These are phyloP conservation scores for Sebastes vulpes DNA, from an alignment of 2,797 vertebrate species.

Conservation along the genomic window DNA sequence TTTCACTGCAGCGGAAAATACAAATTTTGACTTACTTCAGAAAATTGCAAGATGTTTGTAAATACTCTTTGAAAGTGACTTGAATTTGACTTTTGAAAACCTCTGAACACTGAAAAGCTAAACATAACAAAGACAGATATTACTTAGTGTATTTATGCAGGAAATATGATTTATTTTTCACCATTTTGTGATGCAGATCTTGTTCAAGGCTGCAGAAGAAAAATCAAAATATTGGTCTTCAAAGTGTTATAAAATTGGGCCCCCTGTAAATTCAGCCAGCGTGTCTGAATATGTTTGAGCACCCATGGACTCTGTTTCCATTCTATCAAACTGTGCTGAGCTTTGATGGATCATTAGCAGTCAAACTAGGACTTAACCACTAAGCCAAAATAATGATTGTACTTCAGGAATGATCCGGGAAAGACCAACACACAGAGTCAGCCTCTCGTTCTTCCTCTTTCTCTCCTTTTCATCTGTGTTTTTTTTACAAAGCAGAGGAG, in stretches of 20 bases:
- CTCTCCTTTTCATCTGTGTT: slow-evolving; percentile 33
- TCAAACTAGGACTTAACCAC: slow-evolving; percentile 55
- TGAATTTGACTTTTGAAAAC: neutral
- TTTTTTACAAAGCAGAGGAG: slow-evolving; percentile 11
- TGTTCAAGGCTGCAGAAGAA: neutral
- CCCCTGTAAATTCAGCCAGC: neutral
- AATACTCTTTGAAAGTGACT: neutral
- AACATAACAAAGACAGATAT: neutral
- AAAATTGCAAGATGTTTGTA: neutral
- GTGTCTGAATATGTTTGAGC: slow-evolving; percentile 15
- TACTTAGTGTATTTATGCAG: neutral
- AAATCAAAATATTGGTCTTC: neutral
- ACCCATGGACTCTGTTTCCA: neutral
- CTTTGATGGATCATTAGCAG: slow-evolving; percentile 61
- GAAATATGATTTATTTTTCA: neutral
- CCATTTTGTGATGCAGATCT: neutral
- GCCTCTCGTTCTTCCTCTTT: slow-evolving; percentile 19
- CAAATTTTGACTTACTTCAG: neutral
- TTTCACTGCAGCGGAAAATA: neutral
- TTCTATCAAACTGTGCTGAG: slow-evolving; percentile 12
- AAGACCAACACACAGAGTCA: neutral
- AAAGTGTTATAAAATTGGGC: neutral
- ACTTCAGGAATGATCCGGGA: slow-evolving; percentile 56
- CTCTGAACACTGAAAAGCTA: neutral
- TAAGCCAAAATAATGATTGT: slow-evolving; percentile 58